A percentile compares a stretch with the other conserved stretches of the same genome.
Conservation (phyloP, 2,888 invertebrate genomes). For the Nemotelus pantherinus region DNA sequence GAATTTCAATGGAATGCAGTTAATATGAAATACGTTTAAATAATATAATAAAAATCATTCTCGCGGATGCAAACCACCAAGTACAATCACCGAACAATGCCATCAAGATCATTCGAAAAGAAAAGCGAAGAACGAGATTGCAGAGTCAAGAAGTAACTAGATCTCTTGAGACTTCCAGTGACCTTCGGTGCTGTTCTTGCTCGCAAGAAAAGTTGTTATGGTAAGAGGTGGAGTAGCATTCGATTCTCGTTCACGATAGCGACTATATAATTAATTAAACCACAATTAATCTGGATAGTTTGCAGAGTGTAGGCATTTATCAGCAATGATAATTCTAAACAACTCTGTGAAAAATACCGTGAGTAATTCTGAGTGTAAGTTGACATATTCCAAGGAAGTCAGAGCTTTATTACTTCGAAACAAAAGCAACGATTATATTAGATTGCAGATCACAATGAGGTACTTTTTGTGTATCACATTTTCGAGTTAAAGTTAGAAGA, state of each 20-base stretch:
- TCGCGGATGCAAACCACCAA: no score
- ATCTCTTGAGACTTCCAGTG: conserved; percentile 20
- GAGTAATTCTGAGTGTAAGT: no score
- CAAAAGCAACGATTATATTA: no score
- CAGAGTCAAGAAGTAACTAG: not conserved
- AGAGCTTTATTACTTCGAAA: no score
- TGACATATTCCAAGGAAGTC: no score
- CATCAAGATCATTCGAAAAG: conserved; percentile 20
- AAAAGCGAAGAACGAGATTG: not conserved
- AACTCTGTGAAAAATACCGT: no score
- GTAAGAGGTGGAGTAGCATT: not conserved
- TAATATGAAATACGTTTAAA: not conserved
- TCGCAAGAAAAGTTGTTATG: not conserved
- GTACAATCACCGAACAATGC: not conserved
- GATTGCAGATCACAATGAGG: no score
- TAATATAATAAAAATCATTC: no score
- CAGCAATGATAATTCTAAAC: no score
- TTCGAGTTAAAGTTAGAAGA: no score
- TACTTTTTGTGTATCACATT: no score
- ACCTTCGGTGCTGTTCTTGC: conserved; percentile 35
- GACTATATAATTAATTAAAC: not conserved
- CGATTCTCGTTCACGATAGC: not conserved
- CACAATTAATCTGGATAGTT: not conserved
- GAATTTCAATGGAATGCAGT: conserved; percentile 26
- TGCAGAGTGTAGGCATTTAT: not conserved